Base-by-base conservation (phyloP, 2,113 vertebrate genomes). In the Dicaeum eximium region DNA sequence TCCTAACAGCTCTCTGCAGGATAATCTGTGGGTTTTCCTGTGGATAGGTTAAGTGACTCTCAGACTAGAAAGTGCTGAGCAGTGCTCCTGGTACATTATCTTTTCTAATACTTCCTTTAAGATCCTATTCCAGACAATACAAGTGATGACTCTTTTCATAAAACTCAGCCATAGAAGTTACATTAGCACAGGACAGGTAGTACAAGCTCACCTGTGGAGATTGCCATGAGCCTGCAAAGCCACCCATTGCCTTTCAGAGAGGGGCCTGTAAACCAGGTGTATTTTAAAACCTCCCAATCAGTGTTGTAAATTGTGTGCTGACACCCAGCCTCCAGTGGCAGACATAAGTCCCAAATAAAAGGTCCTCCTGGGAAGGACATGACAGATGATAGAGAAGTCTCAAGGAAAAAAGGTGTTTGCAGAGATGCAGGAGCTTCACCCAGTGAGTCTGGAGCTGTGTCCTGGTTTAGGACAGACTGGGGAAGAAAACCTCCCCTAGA, bases 371-470 rank as follows among this genome's bases (percentile, higher is more conserved):
- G 57, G 71, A 83, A 62, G 53, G 7, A 54, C 21, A 31, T 23
- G 30, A 40, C 24, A 84, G 42, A 60, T 72, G 64, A 62, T 65
- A 78, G 87, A 91, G 70, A 90, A 47, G n/a, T 61, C 82, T 84
- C 54, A 70, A 84, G 12, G 51, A 81, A 88, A 84, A 73, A 73
- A 56, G 31, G 15, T 42, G 37, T 65, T 74, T 80, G 77, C 73
- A 51, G 47, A 79, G 57, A 60, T 33, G 67, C 35, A 50, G 48
- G 66, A 89, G 35, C 81, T 89, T 96, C 86, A 93, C 47, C 42
- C 70, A 67, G 85, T 2, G 18, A 92, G 66, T 77, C 77, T 81
- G 77, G 87, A 94, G 66, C 86, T n/a, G n/a, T n/a, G n/a, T n/a
- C n/a, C n/a, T n/a, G n/a, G n/a, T n/a, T n/a, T n/a, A n/a, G n/a